These are phyloP conservation scores for Cephus cinctus DNA, from an alignment of 1,140 invertebrate species.

Conservation along the genomic window DNA sequence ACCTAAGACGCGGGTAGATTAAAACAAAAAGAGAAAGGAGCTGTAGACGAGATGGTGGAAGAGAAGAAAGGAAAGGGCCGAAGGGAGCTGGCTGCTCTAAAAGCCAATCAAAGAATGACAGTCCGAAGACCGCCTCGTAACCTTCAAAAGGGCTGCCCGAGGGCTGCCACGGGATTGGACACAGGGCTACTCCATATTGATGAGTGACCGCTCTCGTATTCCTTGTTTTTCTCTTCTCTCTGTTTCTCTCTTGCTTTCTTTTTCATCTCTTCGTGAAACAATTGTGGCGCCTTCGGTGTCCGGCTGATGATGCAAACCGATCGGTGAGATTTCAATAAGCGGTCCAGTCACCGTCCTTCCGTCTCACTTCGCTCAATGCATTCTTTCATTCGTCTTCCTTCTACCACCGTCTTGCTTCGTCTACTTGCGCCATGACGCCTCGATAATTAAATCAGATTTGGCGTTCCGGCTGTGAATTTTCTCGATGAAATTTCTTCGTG, in stretches of 20 bases:
- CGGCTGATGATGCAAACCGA: no score
- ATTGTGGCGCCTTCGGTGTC: constrained; percentile 19
- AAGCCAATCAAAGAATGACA: constrained; percentile 49
- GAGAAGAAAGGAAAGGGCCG: constrained; percentile 17
- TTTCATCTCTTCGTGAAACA: constrained; percentile 21
- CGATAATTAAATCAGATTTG: no score
- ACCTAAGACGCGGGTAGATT: constrained; percentile 22
- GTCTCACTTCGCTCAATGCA: no score
- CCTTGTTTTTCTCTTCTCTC: constrained; percentile 6
- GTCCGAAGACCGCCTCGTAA: constrained; percentile 41
- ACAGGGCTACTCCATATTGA: constrained; percentile 41
- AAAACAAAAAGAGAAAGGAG: constrained; percentile 29
- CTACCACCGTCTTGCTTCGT: no score
- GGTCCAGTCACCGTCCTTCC: no score
- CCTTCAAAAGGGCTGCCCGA: constrained; percentile 38
- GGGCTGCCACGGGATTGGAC: constrained; percentile 33
- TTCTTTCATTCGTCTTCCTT: no score
- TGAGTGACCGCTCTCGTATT: constrained; percentile 30
- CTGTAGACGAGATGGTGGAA: constrained; percentile 12
- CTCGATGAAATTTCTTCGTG: no score
- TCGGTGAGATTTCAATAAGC: no score
- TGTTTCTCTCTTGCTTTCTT: not conserved
- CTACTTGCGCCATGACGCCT: no score
- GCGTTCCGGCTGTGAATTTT: no score
- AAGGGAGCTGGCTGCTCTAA: constrained; percentile 34